Base-by-base conservation (phyloP, 2,797 vertebrate genomes). In the Odontamblyopus rebecca region DNA sequence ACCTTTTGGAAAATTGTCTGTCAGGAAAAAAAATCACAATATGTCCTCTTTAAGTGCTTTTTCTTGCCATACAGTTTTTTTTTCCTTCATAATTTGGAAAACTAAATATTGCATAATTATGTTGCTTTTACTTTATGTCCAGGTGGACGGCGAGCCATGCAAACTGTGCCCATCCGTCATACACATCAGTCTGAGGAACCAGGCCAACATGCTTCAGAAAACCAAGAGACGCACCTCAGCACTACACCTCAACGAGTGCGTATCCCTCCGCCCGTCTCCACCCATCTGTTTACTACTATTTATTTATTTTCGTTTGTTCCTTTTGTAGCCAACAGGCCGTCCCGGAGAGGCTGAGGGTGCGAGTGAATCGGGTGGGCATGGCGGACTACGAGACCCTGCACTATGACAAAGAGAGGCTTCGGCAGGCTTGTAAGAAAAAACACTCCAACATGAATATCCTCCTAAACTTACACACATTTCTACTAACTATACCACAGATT, bases 131-230 rank as follows among this genome's bases (percentile, higher is more conserved):
- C 26, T 38, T 27, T 65, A 38, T 32, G 0, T 6, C 91, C 90
- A 98, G 93, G 97, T 98, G 67, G 97, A 98, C 0, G 97, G 97
- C 1, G 97, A 98, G 68, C 97, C 97, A 11, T 98, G 97, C 85
- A 95, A 95, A 76, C 93, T 98, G 0, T 92, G 94, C 0, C 93
- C 97, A 48, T 98, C 97, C 0, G 89, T 95, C 74, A 97, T 98
- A 80, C 92, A 74, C 75, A 98, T 98, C 69, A 94, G 94, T 50
- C 92, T 98, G 71, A 95, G 96, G 70, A 98, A 98, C 91, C 96
- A 98, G 90, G 97, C 97, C 83, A 98, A 96, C 83, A 96, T 98
- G 95, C 93, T 98, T 68, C 97, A 97, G 94, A 98, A 98, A 85
- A 96, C 96, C 85, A 98, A 98, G 85, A 92, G 95, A 3, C 91